Conservation (phyloP, 2,113 vertebrate genomes). For the Taxidea taxus region DNA sequence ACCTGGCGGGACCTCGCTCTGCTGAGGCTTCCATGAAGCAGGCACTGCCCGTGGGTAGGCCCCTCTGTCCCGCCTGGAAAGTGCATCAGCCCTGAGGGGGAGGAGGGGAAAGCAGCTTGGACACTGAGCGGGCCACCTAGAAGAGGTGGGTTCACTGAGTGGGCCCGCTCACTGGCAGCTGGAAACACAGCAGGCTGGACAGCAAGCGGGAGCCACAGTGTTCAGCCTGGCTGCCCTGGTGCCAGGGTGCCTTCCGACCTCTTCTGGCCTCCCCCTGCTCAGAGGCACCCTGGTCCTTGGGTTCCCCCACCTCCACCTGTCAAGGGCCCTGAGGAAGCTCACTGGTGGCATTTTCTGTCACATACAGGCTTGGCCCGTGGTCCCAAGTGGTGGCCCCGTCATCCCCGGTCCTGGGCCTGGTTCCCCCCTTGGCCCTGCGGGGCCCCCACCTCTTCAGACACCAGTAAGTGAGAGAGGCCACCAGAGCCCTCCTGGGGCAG, state of each 20-base stretch:
- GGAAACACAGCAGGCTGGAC: fast-evolving
- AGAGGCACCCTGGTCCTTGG: neutral
- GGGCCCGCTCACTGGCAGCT: fast-evolving
- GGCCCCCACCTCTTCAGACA: neutral
- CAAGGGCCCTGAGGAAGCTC: neutral
- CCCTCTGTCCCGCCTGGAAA: too few species aligned
- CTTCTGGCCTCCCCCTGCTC: neutral
- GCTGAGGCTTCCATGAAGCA: neutral
- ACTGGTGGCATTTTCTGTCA: neutral
- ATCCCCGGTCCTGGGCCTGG: neutral
- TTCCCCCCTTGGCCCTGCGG: neutral
- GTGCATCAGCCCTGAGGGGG: neutral
- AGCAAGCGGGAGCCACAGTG: neutral
- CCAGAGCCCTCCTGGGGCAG: neutral
- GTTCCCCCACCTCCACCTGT: fast-evolving
- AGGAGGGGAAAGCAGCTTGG: fast-evolving
- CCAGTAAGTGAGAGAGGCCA: neutral
- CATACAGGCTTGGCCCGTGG: neutral
- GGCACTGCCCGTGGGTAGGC: neutral
- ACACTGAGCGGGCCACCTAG: neutral
- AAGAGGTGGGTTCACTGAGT: fast-evolving
- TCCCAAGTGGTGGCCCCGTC: neutral
- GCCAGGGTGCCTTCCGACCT: neutral
- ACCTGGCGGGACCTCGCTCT: neutral
- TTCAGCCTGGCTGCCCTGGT: too few species aligned